Conservation (phyloP, 2,888 invertebrate genomes). For the Lycia hirtaria region DNA sequence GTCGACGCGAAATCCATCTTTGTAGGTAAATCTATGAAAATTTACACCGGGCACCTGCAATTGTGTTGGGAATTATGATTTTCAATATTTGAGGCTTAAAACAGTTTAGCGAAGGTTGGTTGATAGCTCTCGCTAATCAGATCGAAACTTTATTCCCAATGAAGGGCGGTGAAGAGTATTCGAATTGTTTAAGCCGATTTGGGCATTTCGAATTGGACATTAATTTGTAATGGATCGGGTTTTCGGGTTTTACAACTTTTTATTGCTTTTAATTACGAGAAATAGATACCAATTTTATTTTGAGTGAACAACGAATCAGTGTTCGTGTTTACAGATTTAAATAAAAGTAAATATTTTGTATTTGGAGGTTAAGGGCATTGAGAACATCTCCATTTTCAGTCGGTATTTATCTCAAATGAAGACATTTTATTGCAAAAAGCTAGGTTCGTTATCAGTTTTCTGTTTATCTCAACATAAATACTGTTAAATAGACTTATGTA, state of each 20-base stretch:
- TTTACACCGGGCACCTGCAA: slow-evolving; percentile 30
- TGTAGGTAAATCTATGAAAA: too few relatives aligned
- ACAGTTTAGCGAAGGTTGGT: slow-evolving; percentile 17
- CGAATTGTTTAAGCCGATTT: slow-evolving; percentile 29
- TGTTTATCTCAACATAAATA: too few relatives aligned
- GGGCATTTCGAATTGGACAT: slow-evolving; percentile 16
- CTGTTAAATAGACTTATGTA: too few relatives aligned
- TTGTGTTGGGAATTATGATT: slow-evolving; percentile 37
- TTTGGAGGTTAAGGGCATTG: too few relatives aligned
- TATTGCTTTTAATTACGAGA: slow-evolving; percentile 13
- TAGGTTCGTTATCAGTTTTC: too few relatives aligned
- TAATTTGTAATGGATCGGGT: slow-evolving; percentile 22
- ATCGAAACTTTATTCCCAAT: slow-evolving; percentile 26
- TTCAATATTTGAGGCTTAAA: slow-evolving; percentile 27
- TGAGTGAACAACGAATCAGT: background rate
- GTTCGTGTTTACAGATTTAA: background rate
- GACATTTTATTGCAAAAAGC: too few relatives aligned
- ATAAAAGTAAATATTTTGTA: background rate
- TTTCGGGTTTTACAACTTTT: slow-evolving; percentile 10
- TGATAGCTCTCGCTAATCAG: slow-evolving; percentile 16
- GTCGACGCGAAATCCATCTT: too few relatives aligned
- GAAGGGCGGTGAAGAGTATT: slow-evolving; percentile 26
- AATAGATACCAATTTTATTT: background rate
- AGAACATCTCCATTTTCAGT: too few relatives aligned
- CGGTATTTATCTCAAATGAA: too few relatives aligned